phyloP scores from a whole-genome alignment of 2,888 invertebrate species.

The Cheilosia urbana region DNA sequence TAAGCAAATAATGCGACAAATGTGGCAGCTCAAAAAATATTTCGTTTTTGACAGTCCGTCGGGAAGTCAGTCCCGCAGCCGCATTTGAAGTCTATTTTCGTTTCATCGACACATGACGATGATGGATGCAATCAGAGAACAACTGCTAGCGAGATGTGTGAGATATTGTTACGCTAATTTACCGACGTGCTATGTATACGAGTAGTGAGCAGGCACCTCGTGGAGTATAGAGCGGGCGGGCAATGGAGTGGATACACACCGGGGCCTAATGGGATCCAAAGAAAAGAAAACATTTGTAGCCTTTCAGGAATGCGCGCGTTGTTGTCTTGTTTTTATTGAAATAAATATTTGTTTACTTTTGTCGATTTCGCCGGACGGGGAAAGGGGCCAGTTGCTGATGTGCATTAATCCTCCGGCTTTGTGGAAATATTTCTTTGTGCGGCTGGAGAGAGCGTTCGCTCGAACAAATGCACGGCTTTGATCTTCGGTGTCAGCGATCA shows the following conservation, averaged over 20 bases:
- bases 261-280: conserved; percentile 75
- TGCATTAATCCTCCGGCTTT: conserved; percentile 41
- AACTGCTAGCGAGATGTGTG: conserved; percentile 8
- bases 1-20: conserved; percentile 76
- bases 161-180: conserved; percentile 74
- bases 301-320: conserved; percentile 49
- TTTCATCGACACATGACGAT: conserved; percentile 73
- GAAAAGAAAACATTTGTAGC: conserved; percentile 76
- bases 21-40: conserved; percentile 76
- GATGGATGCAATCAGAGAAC: conserved; percentile 51
- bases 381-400: conserved; percentile 29
- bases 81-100: conserved; percentile 74
- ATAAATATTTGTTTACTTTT: conserved; percentile 69
- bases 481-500: conserved; percentile 58
- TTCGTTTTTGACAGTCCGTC: conserved; percentile 72
- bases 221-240: conserved; percentile 28
- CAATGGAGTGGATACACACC: conserved; percentile 26
- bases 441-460: background rate
- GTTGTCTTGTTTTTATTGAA: conserved; percentile 44
- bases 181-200: conserved; percentile 9
- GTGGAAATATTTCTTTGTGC: conserved; percentile 45
- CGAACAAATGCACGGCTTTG: conserved; percentile 59
- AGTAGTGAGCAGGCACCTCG: conserved; percentile 15
- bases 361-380: conserved; percentile 43
- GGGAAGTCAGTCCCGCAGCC: conserved; percentile 25